Evolutionary conservation across 2,888 invertebrate species (phyloP).

Genomic region (Nomada ruficornis): DNA sequence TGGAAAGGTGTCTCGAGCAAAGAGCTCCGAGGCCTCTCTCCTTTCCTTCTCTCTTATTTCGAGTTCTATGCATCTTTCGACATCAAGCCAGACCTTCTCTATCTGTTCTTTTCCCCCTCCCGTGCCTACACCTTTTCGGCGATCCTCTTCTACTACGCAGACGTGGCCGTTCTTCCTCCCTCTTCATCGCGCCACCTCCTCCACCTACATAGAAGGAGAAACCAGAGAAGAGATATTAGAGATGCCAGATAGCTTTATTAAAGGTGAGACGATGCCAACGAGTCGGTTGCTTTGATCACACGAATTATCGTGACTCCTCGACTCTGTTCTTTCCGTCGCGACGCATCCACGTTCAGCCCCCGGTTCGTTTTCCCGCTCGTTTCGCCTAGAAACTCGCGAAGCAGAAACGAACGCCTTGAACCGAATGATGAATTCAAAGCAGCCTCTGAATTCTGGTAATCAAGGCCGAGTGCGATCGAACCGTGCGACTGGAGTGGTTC

Average conservation of each 20-base stretch:
- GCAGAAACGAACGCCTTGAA: background rate
- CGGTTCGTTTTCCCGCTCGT: conserved; percentile 41
- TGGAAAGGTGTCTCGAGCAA: conserved; percentile 74
- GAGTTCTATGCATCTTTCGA: conserved; percentile 20
- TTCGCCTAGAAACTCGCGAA: conserved; percentile 6
- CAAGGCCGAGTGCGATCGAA: background rate
- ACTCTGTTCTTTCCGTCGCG: conserved; percentile 41
- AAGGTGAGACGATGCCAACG: conserved; percentile 75
- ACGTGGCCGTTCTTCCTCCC: conserved; percentile 1
- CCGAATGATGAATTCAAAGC: background rate
- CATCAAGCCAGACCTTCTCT: conserved; percentile 7
- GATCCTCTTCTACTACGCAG: background rate
- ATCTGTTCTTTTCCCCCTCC: conserved; percentile 5
- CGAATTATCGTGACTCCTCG: conserved; percentile 69
- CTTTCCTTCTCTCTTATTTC: conserved; percentile 35
- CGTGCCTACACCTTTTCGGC: background rate
- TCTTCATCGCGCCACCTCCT: conserved; percentile 45
- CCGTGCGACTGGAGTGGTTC: background rate
- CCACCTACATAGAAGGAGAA: background rate
- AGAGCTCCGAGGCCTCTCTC: conserved; percentile 61
- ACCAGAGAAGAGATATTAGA: conserved; percentile 74
- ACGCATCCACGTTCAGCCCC: conserved; percentile 11
- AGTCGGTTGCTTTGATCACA: conserved; percentile 79
- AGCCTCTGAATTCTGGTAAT: background rate
- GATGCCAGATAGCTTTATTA: conserved; percentile 82